Evolutionary conservation across 2,888 invertebrate genomes (phyloP), one percentile per base, ranked within the genome.

Genomic region (Agrypnus murinus): DNA sequence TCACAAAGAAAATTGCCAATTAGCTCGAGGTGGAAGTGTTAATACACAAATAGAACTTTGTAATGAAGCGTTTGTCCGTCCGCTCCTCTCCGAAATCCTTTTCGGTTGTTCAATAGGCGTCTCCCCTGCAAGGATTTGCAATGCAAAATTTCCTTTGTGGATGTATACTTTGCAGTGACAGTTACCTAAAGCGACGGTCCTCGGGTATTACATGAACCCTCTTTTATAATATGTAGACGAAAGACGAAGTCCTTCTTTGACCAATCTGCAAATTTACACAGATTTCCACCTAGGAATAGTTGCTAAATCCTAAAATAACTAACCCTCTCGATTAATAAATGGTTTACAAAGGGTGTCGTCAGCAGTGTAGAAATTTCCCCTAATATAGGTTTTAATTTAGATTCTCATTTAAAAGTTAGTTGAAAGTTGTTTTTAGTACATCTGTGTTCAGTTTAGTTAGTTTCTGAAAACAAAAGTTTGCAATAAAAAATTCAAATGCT

Each of bases 41-140:
- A 67, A 60, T 69, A 70, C 65, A 64, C 40, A 69, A 63, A 71
- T 70, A 65, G 68, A 74, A 74, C 72, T 69, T 71, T 72, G 65
- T 74, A 72, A 74, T 74, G 74, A 74, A 72, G 64, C 65, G 71
- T 43, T 55, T 58, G 58, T 72, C 66, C 69, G 69, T 72, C 60
- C 67, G 59, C 69, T 66, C 65, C 43, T 50, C 57, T 40, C 57
- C 43, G 36, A 58, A 59, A 38, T 59, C 59, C 59, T 65, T 65
- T 55, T 10, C 19, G 34, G 45, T 31, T 67, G 45, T 31, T 67
- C 68, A 72, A 67, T 71, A 63, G 68, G 68, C 65, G 69, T 57
- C 50, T 62, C 62, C 34, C 15, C 36, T 25, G 25, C 25, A 25
- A 9, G 45, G 62, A 72, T 72, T 72, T 68, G 72, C 72, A 72